Base-by-base conservation (phyloP, 2,888 invertebrate species). In the Opisthograptis luteolata region DNA sequence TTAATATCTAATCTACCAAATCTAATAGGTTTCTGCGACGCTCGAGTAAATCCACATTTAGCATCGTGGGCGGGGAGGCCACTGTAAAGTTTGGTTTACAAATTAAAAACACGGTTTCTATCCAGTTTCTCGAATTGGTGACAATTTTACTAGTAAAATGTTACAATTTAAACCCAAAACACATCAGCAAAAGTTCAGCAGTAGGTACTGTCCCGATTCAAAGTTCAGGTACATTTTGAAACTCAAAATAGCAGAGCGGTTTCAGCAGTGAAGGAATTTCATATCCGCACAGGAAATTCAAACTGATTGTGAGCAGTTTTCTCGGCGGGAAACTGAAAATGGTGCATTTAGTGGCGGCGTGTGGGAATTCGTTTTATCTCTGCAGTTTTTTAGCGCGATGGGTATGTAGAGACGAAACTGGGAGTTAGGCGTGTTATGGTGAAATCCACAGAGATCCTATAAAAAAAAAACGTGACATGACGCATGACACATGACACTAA, bases 211-310 rank as follows among this genome's bases (percentile, higher is more conserved):
- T 7, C 12, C 7, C 13, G 17, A 12, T 2, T 17, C 25, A 35
- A 34, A 45, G 40, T 45, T 30, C 25, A 51, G 40, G 40, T 51
- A 25, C 40, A 54, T 47, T 39, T 43, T 37, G 28, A 28, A 49
- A 41, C 44, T 49, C 51, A 37, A 51, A 57, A 50, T 49, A 39
- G 35, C 41, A 31, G 30, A 40, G 35, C 44, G 50, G 40, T 35
- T 32, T 10, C 46, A 31, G 39, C 41, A 31, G 25, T 20, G 37
- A 45, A 51, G 59, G 42, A 63, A 65, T 70, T 72, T 66, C 63
- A 70, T 72, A 65, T 65, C 66, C 66, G 64, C 32, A 36, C 37
- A 61, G 68, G 65, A 67, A 64, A 68, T 66, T 62, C 58, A 36
- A 44, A 40, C 22, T 44, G 43, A 40, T 45, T 51, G 44, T 19